Evolutionary conservation across 2,888 invertebrate species (phyloP).

Genomic region (Cryptus armator): DNA sequence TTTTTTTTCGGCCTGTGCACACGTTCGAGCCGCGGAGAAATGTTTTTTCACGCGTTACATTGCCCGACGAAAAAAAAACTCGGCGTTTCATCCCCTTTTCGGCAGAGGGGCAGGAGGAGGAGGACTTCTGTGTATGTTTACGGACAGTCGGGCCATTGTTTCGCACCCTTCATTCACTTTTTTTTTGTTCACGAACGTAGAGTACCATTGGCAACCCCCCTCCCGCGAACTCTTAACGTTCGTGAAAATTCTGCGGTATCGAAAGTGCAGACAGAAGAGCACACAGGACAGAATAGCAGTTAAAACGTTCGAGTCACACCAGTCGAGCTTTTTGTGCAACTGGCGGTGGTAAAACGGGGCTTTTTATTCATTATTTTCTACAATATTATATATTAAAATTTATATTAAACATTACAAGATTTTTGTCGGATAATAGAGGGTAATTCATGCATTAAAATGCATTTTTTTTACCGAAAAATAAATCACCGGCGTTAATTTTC

Average conservation of each 20-base stretch:
- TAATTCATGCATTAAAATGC: no score
- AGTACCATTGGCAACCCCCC: not conserved
- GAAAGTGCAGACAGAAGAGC: constrained; percentile 32
- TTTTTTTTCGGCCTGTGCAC: constrained; percentile 39
- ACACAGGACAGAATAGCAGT: not conserved
- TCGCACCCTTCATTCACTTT: constrained; percentile 49
- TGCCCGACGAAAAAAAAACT: constrained; percentile 10
- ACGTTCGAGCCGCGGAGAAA: constrained; percentile 40
- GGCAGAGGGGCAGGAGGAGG: not conserved
- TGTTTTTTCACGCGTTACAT: constrained; percentile 50
- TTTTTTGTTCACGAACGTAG: constrained; percentile 8
- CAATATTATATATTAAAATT: not conserved
- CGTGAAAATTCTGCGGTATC: constrained; percentile 52
- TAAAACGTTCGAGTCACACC: not conserved
- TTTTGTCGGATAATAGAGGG: no score
- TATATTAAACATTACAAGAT: not conserved
- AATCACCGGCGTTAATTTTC: no score
- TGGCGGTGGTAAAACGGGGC: not conserved
- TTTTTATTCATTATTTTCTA: not conserved
- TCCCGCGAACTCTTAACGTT: constrained; percentile 9
- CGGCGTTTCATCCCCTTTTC: constrained; percentile 15
- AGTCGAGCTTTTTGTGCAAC: not conserved
- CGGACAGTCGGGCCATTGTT: constrained; percentile 58
- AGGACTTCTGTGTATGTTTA: constrained; percentile 39
- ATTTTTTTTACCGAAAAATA: no score